Conservation (phyloP, 2,113 vertebrate genomes). For the Tylochromis polylepis region DNA sequence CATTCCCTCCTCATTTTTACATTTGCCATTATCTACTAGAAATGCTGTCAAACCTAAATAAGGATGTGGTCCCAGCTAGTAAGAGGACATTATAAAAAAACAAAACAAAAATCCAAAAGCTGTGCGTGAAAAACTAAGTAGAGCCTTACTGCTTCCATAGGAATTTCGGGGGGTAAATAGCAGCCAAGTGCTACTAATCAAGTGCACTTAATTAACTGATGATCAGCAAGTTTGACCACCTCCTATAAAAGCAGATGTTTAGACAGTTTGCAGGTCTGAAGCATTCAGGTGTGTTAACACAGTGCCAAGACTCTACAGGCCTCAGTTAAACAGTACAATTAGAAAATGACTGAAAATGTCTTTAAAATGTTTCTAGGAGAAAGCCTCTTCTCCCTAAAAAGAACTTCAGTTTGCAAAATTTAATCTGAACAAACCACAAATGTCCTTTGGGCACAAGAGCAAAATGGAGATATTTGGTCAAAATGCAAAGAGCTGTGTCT, state of each 20-base stretch:
- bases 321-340: not conserved
- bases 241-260: not conserved
- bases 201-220: not conserved
- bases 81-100: not conserved
- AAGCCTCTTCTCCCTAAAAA: not conserved
- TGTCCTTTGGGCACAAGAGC: not conserved
- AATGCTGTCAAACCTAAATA: not conserved
- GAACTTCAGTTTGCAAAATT: not conserved
- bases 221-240: not conserved
- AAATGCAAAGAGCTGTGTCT: not conserved
- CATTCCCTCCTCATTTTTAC: not conserved
- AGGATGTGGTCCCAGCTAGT: not conserved
- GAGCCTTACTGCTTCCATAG: not conserved
- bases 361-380: not conserved
- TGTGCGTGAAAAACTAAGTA: not conserved
- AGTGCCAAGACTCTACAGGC: not conserved
- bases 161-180: not conserved
- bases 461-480: not conserved
- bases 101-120: not conserved
- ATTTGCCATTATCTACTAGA: not conserved
- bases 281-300: not conserved
- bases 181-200: not conserved
- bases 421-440: not conserved
- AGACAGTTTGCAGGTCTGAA: not conserved
- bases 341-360: not conserved